These are phyloP conservation scores for Mythimna vitellina DNA, from an alignment of 2,888 invertebrate genomes.

Conservation along the genomic window DNA sequence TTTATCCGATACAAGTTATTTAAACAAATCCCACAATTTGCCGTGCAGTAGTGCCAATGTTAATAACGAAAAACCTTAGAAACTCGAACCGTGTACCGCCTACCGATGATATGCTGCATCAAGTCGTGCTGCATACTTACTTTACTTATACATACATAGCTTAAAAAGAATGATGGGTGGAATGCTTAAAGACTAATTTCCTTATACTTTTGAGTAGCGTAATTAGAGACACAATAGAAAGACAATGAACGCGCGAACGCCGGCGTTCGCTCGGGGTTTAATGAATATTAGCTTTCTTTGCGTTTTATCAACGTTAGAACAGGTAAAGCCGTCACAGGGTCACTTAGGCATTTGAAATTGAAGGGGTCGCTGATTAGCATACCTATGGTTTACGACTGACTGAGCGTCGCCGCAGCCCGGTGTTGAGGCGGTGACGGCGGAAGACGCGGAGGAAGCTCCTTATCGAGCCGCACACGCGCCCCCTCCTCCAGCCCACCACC, in stretches of 20 bases:
- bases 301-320: background rate
- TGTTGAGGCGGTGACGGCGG: slow-evolving; percentile 46
- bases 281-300: background rate
- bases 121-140: background rate
- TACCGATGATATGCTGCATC: background rate
- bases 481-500: slow-evolving; percentile 52
- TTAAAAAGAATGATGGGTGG: background rate
- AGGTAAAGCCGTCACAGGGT: background rate
- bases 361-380: slow-evolving; percentile 2
- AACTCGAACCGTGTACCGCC: no score
- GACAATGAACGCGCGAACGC: no score
- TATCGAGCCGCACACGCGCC: slow-evolving; percentile 77
- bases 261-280: no score
- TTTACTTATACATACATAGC: background rate
- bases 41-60: background rate
- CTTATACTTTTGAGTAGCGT: no score
- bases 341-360: background rate
- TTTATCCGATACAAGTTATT: background rate
- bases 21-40: background rate
- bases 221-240: no score
- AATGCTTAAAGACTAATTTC: no score
- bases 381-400: background rate
- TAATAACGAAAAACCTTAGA: no score
- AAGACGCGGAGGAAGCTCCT: slow-evolving; percentile 69
- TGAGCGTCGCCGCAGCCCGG: slow-evolving; percentile 34